phyloP scores from a whole-genome alignment of 2,888 invertebrate species.

The Nysson spinosus region DNA sequence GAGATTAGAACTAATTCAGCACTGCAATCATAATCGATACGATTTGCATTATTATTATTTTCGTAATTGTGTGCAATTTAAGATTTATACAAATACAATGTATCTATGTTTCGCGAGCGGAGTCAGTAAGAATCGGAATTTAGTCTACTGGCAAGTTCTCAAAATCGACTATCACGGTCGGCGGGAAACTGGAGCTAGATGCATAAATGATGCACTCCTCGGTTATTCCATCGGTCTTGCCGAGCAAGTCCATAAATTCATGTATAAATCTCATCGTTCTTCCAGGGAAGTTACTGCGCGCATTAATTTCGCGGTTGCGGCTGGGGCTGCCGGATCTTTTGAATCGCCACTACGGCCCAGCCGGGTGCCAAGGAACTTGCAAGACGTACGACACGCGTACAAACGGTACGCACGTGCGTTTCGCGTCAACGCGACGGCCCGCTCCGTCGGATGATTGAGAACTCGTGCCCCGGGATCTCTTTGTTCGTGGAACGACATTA shows the following conservation, averaged over 20 bases:
- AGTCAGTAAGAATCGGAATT: background rate
- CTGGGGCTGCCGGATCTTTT: conserved; percentile 37
- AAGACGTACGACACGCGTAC: conserved; percentile 45
- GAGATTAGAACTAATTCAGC: too few species aligned
- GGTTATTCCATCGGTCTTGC: conserved; percentile 55
- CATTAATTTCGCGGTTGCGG: conserved; percentile 58
- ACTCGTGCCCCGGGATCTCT: conserved; percentile 5
- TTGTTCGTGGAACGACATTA: conserved; percentile 13
- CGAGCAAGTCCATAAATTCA: conserved; percentile 52
- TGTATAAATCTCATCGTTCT: conserved; percentile 51
- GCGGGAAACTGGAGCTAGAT: conserved; percentile 39
- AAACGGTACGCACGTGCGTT: conserved; percentile 16
- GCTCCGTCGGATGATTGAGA: background rate
- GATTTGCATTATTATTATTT: too few species aligned
- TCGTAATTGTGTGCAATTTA: too few species aligned
- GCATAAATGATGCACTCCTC: conserved; percentile 48
- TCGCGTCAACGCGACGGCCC: conserved; percentile 5
- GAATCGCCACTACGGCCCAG: conserved; percentile 21
- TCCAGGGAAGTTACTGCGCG: conserved; percentile 54
- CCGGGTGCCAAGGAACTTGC: conserved; percentile 32
- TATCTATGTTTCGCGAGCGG: too few species aligned
- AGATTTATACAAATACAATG: too few species aligned
- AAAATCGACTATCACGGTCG: conserved; percentile 16
- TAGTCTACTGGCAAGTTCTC: conserved; percentile 34
- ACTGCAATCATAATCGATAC: too few species aligned